Percentiles rank a stretch among this genome's conserved stretches.
These are phyloP conservation scores for Rhagium mordax DNA, from an alignment of 2,888 invertebrate species.

Conservation along the genomic window DNA sequence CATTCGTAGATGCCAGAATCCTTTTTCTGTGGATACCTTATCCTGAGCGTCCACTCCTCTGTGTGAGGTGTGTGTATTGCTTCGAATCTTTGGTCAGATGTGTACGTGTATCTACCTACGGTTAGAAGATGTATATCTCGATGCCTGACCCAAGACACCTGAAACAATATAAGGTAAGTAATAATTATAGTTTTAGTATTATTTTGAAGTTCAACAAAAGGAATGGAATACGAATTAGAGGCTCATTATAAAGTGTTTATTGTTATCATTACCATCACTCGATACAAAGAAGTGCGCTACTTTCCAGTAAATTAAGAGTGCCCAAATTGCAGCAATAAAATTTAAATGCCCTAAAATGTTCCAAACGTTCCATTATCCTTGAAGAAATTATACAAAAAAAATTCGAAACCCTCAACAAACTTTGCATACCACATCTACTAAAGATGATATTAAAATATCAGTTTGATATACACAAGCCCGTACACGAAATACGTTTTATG, in stretches of 20 bases:
- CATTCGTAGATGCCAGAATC: constrained; percentile 90
- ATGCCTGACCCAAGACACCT: constrained; percentile 87
- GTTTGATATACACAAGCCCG: not conserved
- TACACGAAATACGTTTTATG: not conserved
- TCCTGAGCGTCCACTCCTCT: constrained; percentile 89
- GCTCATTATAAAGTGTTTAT: too few relatives aligned
- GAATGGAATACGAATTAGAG: too few relatives aligned
- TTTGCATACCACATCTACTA: not conserved
- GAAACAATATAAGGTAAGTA: constrained; percentile 59
- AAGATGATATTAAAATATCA: not conserved
- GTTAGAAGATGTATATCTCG: constrained; percentile 83
- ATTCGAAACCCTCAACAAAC: not conserved
- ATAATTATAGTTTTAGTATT: too few relatives aligned
- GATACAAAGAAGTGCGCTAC: too few relatives aligned
- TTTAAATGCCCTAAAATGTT: not conserved
- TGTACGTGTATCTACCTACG: constrained; percentile 85
- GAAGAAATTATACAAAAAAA: not conserved
- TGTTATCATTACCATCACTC: too few relatives aligned
- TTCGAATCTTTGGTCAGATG: constrained; percentile 88
- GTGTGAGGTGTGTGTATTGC: constrained; percentile 89
- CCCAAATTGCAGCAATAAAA: not conserved
- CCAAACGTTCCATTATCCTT: not conserved
- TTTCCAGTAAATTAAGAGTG: too few relatives aligned
- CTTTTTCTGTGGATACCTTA: constrained; percentile 81
- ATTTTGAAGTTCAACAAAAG: too few relatives aligned